Conservation (phyloP, 2,113 vertebrate genomes). For the Xiphophorus hellerii region DNA sequence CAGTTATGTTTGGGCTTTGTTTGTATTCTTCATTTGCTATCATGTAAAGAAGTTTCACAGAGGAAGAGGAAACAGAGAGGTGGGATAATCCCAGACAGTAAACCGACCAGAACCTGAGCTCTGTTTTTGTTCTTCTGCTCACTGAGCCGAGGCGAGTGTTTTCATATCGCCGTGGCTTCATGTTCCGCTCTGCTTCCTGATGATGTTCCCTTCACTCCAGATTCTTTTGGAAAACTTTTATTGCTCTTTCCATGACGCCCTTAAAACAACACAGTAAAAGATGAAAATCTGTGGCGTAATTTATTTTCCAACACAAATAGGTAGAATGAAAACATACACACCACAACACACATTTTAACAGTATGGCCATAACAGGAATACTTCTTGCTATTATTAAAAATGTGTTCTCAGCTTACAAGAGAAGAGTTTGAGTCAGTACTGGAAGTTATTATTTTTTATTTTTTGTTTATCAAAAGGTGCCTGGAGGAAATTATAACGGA, state of each 20-base stretch:
- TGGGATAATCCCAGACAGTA: background rate
- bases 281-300: background rate
- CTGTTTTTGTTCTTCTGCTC: constrained; percentile 9
- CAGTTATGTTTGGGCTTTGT: constrained; percentile 2
- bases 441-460: too few species aligned
- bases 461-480: too few species aligned
- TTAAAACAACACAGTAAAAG: background rate
- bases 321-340: background rate
- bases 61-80: background rate
- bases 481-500: too few species aligned
- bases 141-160: constrained; percentile 6
- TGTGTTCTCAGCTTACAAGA: too few species aligned
- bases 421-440: too few species aligned
- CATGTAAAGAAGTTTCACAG: background rate
- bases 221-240: constrained; percentile 6
- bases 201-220: constrained; percentile 12
- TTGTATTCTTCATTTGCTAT: constrained; percentile 8
- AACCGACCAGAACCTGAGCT: background rate
- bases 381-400: background rate
- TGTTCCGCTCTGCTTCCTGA: constrained; percentile 37
- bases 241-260: background rate
- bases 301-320: background rate
- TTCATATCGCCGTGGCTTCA: constrained; percentile 1
- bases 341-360: background rate
- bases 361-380: background rate